Evolutionary conservation across 2,888 invertebrate genomes (phyloP).

Genomic region (Entomobrya multifasciata): DNA sequence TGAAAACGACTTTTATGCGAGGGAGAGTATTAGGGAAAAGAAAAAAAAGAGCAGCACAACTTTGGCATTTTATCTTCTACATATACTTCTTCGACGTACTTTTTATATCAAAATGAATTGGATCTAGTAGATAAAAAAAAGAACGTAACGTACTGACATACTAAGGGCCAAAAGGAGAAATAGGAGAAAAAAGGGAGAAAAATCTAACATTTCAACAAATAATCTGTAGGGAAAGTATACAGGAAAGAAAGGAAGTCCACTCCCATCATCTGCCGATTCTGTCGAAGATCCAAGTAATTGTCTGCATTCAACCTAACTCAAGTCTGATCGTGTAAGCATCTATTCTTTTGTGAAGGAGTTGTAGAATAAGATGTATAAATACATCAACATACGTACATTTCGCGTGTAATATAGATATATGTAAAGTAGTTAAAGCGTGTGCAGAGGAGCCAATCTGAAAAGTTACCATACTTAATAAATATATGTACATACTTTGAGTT

Average conservation of each 20-base stretch:
- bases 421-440: no score
- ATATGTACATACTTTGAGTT: neutral
- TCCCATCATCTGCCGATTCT: neutral
- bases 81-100: neutral
- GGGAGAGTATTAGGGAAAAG: no score
- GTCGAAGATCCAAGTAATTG: no score
- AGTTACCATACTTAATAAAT: neutral
- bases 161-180: slow-evolving; percentile 5
- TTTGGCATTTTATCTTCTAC: neutral
- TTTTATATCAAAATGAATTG: neutral
- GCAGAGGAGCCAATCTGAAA: no score
- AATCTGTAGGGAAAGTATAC: slow-evolving; percentile 6
- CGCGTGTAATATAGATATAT: neutral
- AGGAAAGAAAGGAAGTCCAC: slow-evolving; percentile 50
- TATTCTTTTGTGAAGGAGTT: neutral
- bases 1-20: no score
- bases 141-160: neutral
- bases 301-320: neutral
- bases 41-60: no score
- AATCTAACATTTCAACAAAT: slow-evolving; percentile 57
- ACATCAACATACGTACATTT: no score
- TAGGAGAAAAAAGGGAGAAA: neutral
- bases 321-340: no score
- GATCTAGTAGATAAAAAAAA: neutral
- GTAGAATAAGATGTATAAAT: no score